Percentiles rank a stretch among this genome's conserved stretches.
phyloP scores from a whole-genome alignment of 2,113 vertebrate genomes.

The Megaceryle torquata region DNA sequence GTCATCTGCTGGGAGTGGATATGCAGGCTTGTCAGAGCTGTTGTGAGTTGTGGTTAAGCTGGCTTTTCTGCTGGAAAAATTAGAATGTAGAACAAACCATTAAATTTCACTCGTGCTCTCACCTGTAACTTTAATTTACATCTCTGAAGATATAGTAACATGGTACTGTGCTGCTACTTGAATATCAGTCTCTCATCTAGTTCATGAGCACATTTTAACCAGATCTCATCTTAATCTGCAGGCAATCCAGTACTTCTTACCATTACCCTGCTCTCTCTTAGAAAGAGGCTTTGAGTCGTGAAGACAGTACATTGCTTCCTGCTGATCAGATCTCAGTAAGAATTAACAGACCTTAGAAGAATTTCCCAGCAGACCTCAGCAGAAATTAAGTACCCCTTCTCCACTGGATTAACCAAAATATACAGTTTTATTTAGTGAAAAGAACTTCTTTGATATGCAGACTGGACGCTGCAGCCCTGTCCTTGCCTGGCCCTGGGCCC shows the following conservation, averaged over 20 bases:
- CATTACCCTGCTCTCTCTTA: background rate
- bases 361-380: conserved; percentile 39
- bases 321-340: conserved; percentile 53
- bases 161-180: background rate
- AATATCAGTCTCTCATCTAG: background rate
- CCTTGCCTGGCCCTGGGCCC: background rate
- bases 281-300: accelerated
- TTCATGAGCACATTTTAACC: background rate
- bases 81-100: background rate
- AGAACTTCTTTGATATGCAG: background rate
- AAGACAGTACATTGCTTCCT: background rate
- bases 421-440: background rate
- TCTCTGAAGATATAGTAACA: background rate
- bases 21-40: background rate
- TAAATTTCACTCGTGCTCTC: conserved; percentile 1
- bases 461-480: background rate
- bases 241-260: background rate
- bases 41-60: background rate
- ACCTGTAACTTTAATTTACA: conserved; percentile 6
- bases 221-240: background rate
- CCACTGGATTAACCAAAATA: conserved; percentile 20
- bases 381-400: conserved; percentile 47
- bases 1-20: background rate
- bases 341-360: conserved; percentile 63
- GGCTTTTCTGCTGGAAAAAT: conserved; percentile 7